Percentiles rank a stretch among this genome's conserved stretches.
phyloP scores from a whole-genome alignment of 1,140 invertebrate species.

The Calliopsis andreniformis region DNA sequence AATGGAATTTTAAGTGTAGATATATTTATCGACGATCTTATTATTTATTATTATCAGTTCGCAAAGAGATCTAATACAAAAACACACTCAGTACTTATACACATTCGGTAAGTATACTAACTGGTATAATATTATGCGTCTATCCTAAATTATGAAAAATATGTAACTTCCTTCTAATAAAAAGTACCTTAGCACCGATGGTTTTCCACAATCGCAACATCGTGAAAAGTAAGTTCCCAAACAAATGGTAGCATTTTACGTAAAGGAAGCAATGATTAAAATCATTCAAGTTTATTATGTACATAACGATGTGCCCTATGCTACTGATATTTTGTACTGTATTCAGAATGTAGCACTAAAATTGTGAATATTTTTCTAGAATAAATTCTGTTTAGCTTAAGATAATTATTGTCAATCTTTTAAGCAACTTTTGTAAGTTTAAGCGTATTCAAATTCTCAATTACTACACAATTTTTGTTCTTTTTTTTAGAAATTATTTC shows the following conservation, averaged over 20 bases:
- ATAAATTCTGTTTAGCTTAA: background rate
- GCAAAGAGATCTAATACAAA: constrained; percentile 50
- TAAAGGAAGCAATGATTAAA: constrained; percentile 21
- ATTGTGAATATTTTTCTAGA: background rate
- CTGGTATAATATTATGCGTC: background rate
- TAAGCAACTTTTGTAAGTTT: background rate
- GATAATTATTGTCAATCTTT: background rate
- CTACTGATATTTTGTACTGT: constrained; percentile 38
- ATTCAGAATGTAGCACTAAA: constrained; percentile 29
- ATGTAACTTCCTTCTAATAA: background rate
- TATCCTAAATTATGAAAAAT: constrained; percentile 14
- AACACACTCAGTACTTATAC: constrained; percentile 35
- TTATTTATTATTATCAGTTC: constrained; percentile 52
- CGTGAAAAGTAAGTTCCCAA: background rate
- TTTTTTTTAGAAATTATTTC: background rate
- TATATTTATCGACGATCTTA: constrained; percentile 4
- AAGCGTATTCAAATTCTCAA: background rate
- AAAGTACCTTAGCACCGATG: background rate
- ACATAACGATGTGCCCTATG: constrained; percentile 14
- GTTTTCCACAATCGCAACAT: background rate
- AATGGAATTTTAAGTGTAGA: background rate
- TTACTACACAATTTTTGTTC: background rate
- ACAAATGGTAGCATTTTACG: constrained; percentile 1
- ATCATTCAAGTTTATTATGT: constrained; percentile 29
- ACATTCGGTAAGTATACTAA: constrained; percentile 4